Evolutionary conservation across 2,113 vertebrate species (phyloP).

Genomic region (Peucedramus taeniatus): DNA sequence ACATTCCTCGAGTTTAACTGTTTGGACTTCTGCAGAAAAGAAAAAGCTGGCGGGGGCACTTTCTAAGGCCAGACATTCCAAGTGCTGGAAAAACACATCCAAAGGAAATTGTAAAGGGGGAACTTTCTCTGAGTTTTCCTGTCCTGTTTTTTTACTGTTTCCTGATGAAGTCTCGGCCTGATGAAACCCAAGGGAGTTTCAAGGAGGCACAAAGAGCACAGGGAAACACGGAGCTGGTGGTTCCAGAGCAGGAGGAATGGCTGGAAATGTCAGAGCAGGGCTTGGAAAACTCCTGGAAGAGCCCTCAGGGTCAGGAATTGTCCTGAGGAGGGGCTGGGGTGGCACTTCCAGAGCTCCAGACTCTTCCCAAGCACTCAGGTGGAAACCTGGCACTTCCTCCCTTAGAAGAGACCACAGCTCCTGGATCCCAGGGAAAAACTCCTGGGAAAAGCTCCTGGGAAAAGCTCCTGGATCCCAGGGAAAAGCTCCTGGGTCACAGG

Average conservation of each 20-base stretch:
- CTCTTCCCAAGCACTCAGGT: too few species aligned
- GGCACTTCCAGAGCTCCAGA: not conserved
- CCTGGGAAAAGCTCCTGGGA: not conserved
- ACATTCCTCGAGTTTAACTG: slow-evolving; percentile 48
- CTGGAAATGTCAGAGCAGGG: not conserved
- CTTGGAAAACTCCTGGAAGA: not conserved
- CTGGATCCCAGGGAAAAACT: not conserved
- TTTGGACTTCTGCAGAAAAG: slow-evolving; percentile 22
- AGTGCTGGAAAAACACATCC: slow-evolving; percentile 38
- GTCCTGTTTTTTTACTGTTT: slow-evolving; percentile 52
- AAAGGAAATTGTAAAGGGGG: slow-evolving; percentile 34
- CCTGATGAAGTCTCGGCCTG: not conserved
- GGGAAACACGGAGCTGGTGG: accelerated
- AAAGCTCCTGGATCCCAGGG: too few species aligned
- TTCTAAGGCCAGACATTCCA: slow-evolving; percentile 47
- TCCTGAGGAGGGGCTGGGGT: not conserved
- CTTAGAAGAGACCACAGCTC: not conserved
- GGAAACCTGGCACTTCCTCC: not conserved
- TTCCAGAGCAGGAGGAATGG: not conserved
- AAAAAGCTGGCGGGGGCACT: slow-evolving; percentile 18
- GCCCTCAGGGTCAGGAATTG: accelerated
- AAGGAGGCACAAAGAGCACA: not conserved
- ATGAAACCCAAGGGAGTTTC: not conserved
- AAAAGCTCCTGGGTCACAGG: not conserved
- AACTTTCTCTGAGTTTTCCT: slow-evolving; percentile 21